Evolutionary conservation across 2,888 invertebrate genomes (phyloP).

Genomic region (Emmelina monodactyla): DNA sequence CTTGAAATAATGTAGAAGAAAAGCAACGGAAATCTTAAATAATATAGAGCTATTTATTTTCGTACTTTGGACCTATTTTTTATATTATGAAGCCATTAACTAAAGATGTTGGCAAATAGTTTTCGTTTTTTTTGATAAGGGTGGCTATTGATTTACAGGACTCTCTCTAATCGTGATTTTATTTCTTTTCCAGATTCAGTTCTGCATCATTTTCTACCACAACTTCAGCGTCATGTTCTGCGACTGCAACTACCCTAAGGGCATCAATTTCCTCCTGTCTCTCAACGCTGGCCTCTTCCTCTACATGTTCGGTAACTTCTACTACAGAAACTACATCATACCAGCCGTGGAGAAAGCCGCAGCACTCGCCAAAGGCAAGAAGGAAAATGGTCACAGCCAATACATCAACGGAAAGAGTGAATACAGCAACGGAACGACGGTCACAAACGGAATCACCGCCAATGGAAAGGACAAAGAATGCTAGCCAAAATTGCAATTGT

Average conservation of each 20-base stretch:
- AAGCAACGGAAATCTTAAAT: background rate
- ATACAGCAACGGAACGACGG: background rate
- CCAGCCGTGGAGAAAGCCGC: conserved; percentile 13
- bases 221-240: conserved; percentile 70
- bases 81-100: too few species aligned
- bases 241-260: conserved; percentile 76
- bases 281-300: conserved; percentile 76
- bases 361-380: conserved; percentile 7
- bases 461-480: conserved; percentile 39
- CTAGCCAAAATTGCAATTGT: conserved; percentile 24
- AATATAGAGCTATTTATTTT: too few species aligned
- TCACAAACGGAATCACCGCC: conserved; percentile 15
- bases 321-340: conserved; percentile 70
- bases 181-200: conserved; percentile 68
- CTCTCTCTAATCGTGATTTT: background rate
- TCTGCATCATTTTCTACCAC: conserved; percentile 77
- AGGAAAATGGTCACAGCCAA: conserved; percentile 5
- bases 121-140: too few species aligned
- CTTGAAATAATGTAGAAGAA: background rate
- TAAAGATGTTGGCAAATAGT: too few species aligned
- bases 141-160: too few species aligned
- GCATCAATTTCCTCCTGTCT: conserved; percentile 70
- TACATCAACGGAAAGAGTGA: background rate
- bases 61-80: too few species aligned
- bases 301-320: conserved; percentile 82